These are phyloP conservation scores for Lordiphosa stackelbergi DNA, from an alignment of 1,140 invertebrate genomes.

Conservation along the genomic window DNA sequence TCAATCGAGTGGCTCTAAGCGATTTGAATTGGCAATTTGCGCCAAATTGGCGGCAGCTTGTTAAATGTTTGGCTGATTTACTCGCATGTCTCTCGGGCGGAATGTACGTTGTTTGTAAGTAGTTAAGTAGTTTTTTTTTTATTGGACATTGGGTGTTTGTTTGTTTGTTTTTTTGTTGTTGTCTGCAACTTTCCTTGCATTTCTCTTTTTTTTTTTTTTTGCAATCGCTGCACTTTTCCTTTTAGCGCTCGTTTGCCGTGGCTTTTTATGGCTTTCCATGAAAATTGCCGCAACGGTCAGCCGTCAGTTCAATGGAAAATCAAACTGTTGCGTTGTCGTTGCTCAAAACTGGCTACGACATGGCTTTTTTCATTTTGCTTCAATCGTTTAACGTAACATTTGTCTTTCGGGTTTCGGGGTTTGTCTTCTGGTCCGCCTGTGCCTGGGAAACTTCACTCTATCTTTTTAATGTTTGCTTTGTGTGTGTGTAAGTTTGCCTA, in stretches of 20 bases:
- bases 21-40: slow-evolving; percentile 29
- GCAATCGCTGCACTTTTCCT: slow-evolving; percentile 65
- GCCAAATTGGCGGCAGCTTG: background rate
- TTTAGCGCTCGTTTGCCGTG: slow-evolving; percentile 56
- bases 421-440: background rate
- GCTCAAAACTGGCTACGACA: slow-evolving; percentile 39
- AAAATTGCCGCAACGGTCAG: slow-evolving; percentile 55
- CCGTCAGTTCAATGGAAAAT: slow-evolving; percentile 58
- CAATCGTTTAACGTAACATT: slow-evolving; percentile 36
- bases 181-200: slow-evolving; percentile 10
- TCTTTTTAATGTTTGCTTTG: background rate
- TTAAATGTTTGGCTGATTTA: too few relatives aligned
- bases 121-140: slow-evolving; percentile 20
- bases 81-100: slow-evolving; percentile 9
- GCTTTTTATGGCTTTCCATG: slow-evolving; percentile 70
- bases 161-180: slow-evolving; percentile 1
- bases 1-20: slow-evolving; percentile 24
- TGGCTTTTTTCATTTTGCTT: slow-evolving; percentile 18
- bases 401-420: slow-evolving; percentile 6
- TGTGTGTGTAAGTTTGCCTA: slow-evolving; percentile 11
- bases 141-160: slow-evolving; percentile 23
- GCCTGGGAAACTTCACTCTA: slow-evolving; percentile 26
- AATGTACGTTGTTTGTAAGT: too few relatives aligned
- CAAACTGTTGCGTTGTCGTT: slow-evolving; percentile 62
- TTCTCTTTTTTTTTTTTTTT: slow-evolving; percentile 50